Base-by-base conservation (phyloP, 2,797 vertebrate species). In the Epinephelus awoara region DNA sequence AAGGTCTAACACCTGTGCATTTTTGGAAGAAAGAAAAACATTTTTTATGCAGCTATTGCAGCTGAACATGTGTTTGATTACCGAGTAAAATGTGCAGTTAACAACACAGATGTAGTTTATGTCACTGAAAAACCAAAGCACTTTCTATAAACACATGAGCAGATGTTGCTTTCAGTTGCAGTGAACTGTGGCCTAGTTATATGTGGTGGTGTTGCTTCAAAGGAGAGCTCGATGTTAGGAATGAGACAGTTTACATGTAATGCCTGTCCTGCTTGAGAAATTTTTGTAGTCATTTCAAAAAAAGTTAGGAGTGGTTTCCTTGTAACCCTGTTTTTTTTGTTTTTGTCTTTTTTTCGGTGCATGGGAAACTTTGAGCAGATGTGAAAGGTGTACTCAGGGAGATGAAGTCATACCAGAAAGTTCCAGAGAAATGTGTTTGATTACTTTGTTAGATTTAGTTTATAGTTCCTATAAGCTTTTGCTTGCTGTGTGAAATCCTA, bases 41-140 rank as follows among this genome's bases (percentile, higher is more conserved):
- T 13, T 65, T 74, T 76, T 55, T 66, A 63, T 40, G 44, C n/a
- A 38, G 52, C 55, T 62, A 40, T 40, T 61, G 34, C 73, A 69
- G 55, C 57, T 58, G 21, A 79, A 71, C 66, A 44, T 14, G 19
- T 72, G 59, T 66, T 67, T 55, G 49, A 77, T 62, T 50, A 34
- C 73, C 50, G 72, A 62, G 25, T 58, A 23, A 75, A 80, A 66
- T 50, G 72, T 63, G 63, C 78, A 67, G 29, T 65, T 77, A 82
- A 83, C 71, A 79, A 75, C 62, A 79, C 58, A 40, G 57, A 84
- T 17, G n/a, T 50, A 52, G 70, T 77, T 72, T 56, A 67, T 67
- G n/a, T 73, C 55, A 55, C 51, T 69, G 50, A 84, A 90, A 90
- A 88, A 88, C 84, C 84, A 85, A 93, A 91, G 85, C 74, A 75